A percentile compares a stretch with the other conserved stretches of the same genome.
These are phyloP conservation scores for Oryctolagus cuniculus DNA, from an alignment of 2,113 vertebrate species.

Conservation along the genomic window mOryCun1.1 NC_091438.1:51623501-51624000, in stretches of 20 bases:
- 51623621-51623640: conserved; percentile 42
- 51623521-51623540: background rate
- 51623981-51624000: background rate
- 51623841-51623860: conserved; percentile 34
- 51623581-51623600: conserved; percentile 14
- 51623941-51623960: conserved; percentile 61
- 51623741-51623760: background rate
- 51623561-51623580: conserved; percentile 8
- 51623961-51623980: conserved; percentile 65
- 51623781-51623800: conserved; percentile 21
- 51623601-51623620: conserved; percentile 14
- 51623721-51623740: background rate
- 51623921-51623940: background rate
- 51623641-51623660: conserved; percentile 36
- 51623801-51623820: background rate
- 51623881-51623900: conserved; percentile 64
- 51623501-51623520: background rate
- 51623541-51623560: background rate
- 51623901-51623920: conserved; percentile 44
- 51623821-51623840: conserved; percentile 30
- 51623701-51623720: background rate
- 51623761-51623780: background rate
- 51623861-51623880: conserved; percentile 60
- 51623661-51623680: conserved; percentile 29
- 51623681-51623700: background rate